A percentile compares a stretch with the other conserved stretches of the same genome.
phyloP scores from a whole-genome alignment of 2,797 vertebrate genomes.

The Podarcis siculus region DNA sequence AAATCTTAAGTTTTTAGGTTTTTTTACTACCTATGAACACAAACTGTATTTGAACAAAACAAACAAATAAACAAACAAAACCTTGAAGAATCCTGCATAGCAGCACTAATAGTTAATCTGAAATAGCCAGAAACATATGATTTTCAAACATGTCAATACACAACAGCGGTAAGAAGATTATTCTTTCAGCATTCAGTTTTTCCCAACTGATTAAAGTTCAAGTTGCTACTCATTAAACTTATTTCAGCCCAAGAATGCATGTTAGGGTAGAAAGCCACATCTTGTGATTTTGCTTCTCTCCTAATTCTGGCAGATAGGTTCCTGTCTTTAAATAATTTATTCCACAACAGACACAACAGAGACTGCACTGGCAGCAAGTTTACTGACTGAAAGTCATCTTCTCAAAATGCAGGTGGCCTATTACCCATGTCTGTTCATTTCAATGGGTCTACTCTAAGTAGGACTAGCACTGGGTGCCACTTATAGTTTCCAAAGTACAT shows the following conservation, averaged over 20 bases:
- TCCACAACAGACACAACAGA: neutral
- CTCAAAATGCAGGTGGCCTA: neutral
- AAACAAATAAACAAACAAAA: neutral
- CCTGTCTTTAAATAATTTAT: neutral
- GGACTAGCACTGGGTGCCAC: too few species aligned
- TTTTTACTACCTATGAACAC: neutral
- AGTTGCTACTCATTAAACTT: conserved; percentile 24
- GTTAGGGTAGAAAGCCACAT: neutral
- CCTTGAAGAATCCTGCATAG: neutral
- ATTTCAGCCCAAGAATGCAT: conserved; percentile 15
- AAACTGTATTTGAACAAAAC: too few species aligned
- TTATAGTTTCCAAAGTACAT: conserved; percentile 25
- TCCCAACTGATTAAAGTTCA: conserved; percentile 53
- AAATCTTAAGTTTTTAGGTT: neutral
- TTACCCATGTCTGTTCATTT: neutral
- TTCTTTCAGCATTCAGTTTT: conserved; percentile 15
- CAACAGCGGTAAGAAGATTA: conserved; percentile 14
- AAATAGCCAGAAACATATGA: neutral
- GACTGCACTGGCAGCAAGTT: neutral
- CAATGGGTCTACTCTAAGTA: too few species aligned
- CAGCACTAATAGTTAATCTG: neutral
- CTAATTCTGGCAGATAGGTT: neutral
- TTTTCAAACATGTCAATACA: neutral
- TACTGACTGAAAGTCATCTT: neutral
- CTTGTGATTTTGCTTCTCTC: neutral